Percentiles rank a stretch among this genome's conserved stretches.
Conservation (phyloP, 2,113 vertebrate genomes). For the Puffinus mauretanicus region DNA sequence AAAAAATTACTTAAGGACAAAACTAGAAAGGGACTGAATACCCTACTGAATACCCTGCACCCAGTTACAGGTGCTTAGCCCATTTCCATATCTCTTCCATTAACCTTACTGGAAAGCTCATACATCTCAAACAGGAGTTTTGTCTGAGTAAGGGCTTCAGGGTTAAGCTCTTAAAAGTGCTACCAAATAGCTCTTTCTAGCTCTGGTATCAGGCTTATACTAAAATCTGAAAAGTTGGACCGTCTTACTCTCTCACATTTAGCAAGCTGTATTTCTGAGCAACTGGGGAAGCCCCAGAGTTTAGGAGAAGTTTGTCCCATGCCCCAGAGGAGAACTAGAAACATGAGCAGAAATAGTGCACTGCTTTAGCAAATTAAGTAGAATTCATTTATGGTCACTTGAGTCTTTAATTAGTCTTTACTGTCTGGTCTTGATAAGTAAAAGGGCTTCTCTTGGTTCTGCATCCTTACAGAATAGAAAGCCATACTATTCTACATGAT, state of each 20-base stretch:
- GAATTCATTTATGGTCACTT: conserved; percentile 15
- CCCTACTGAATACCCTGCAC: not conserved
- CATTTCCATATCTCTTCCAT: not conserved
- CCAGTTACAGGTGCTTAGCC: not conserved
- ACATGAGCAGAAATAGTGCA: not conserved
- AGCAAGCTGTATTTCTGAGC: not conserved
- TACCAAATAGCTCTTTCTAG: not conserved
- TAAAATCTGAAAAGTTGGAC: not conserved
- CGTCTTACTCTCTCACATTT: not conserved
- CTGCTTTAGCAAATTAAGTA: not conserved
- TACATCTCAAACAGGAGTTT: not conserved
- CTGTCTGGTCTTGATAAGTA: not conserved
- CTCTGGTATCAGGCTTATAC: not conserved
- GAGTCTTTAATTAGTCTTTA: conserved; percentile 19
- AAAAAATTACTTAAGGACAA: not conserved
- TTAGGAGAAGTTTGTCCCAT: not conserved
- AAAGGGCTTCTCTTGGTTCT: not conserved
- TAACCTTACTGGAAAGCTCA: not conserved
- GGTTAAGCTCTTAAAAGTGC: not conserved
- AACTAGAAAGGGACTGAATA: not conserved
- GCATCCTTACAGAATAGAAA: not conserved
- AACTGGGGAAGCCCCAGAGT: not conserved
- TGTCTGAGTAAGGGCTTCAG: not conserved
- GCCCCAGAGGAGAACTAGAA: not conserved
- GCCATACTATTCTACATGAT: not conserved